Percentiles rank a stretch among this genome's conserved stretches.
These are phyloP conservation scores for Nyctibius bracteatus DNA, from an alignment of 2,113 vertebrate genomes.

Conservation along the genomic window DNA sequence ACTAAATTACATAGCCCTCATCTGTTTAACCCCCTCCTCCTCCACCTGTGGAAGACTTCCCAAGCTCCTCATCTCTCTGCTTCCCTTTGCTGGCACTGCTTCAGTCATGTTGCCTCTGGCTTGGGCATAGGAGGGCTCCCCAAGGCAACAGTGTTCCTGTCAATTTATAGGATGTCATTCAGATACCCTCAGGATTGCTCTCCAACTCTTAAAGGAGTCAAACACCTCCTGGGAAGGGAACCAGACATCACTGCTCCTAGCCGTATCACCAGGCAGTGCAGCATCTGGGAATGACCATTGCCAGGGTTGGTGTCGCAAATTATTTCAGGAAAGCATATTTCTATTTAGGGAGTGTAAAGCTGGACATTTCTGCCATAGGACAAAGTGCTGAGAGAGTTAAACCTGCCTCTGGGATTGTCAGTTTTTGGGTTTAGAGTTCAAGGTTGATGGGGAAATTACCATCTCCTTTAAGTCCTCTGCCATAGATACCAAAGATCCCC, in stretches of 20 bases:
- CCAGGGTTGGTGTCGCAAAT: neutral
- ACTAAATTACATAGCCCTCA: neutral
- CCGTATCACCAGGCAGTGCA: accelerated
- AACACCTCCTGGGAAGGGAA: neutral
- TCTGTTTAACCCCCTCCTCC: neutral
- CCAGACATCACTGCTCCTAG: neutral
- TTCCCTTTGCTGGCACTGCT: neutral
- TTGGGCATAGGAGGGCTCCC: neutral
- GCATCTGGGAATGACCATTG: neutral
- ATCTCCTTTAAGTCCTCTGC: neutral
- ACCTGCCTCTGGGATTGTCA: neutral
- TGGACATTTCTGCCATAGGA: neutral
- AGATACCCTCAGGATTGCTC: neutral
- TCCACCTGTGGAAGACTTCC: neutral
- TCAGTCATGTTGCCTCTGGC: neutral
- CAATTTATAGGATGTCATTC: neutral
- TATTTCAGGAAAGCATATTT: neutral
- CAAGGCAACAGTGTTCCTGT: neutral
- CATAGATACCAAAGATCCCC: neutral
- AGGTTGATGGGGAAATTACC: neutral
- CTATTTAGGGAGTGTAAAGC: neutral
- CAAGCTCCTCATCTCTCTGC: neutral
- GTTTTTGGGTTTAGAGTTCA: neutral
- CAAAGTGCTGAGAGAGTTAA: neutral
- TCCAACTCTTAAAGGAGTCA: neutral